Conservation (phyloP, 1,140 invertebrate species). For the Hylyphantes graminicola region DNA sequence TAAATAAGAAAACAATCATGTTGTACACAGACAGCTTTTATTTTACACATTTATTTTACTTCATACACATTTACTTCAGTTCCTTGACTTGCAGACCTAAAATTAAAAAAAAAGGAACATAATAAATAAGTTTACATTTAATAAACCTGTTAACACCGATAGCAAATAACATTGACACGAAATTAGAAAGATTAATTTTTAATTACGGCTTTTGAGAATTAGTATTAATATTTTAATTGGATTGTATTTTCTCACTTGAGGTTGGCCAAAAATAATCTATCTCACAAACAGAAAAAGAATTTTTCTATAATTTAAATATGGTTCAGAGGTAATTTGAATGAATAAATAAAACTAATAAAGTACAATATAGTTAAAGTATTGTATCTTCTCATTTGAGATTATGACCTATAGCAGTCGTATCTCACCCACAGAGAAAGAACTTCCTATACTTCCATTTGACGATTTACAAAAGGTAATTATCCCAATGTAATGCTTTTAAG, state of each 20-base stretch:
- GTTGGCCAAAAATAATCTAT: no score
- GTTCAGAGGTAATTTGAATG: no score
- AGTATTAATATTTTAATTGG: no score
- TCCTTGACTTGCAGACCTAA: slow-evolving; percentile 68
- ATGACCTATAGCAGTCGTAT: neutral
- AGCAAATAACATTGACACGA: neutral
- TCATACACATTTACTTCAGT: slow-evolving; percentile 61
- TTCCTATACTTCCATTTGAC: slow-evolving; percentile 6
- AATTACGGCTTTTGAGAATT: no score
- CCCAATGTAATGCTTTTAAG: slow-evolving; percentile 8
- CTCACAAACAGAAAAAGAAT: no score
- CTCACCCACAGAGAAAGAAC: slow-evolving; percentile 5
- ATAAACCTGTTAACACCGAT: neutral
- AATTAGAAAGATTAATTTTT: no score
- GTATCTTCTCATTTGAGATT: neutral
- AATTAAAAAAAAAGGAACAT: slow-evolving; percentile 50
- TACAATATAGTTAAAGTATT: neutral
- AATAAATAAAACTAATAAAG: neutral
- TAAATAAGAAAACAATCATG: neutral
- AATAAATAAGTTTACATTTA: no score
- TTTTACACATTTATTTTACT: slow-evolving; percentile 24
- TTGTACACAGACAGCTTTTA: neutral
- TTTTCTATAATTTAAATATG: no score
- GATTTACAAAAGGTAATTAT: slow-evolving; percentile 1
- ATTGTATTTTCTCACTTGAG: no score